Evolutionary conservation across 1,140 invertebrate genomes (phyloP), one percentile per base, ranked within the genome.

Genomic region (Stegodyphus dumicola): DNA sequence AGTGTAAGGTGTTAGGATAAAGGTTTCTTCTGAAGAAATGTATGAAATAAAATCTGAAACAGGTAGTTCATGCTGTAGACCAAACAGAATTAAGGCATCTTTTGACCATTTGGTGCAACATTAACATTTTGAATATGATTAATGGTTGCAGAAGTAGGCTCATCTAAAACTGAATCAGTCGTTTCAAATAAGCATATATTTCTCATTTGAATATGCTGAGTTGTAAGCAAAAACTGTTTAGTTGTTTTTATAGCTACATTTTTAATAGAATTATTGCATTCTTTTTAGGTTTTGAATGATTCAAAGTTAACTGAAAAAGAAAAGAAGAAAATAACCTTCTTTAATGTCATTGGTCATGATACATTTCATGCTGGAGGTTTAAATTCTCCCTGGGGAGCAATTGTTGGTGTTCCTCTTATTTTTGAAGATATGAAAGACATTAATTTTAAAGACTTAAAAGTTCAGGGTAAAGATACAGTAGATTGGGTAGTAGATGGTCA

Each of bases 301-400:
- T 56, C 64, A 7, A 85, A 60, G 5, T 33, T 85, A 17, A 56
- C n/a, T 6, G 52, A 69, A 13, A 64, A 76, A 60, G 73, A 85
- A 69, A 85, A 77, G 17, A 60, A 67, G 49, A 85, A 85, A 51
- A 6, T 92, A 67, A 90, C 91, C 69, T 91, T 93, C 2, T 95
- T 95, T 86, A 92, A 91, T 15, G 92, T 93, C 6, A 91, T 90
- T 89, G 94, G 94, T n/a, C 93, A 94, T 87, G 92, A 95, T 89
- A 70, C 93, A 0, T 92, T 92, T 87, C 90, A 92, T 88, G 91
- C 91, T 6, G 94, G 94, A 17, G 89, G 90, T 0, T 75, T 88
- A 0, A 87, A 87, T 7, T 89, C 88, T 33, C 90, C 87, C n/a
- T 91, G 88, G 87, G 94, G 94, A 13, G 91, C 90, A 6, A 90